These are phyloP conservation scores for Papilio aristodemus DNA, from an alignment of 1,140 invertebrate species.

Conservation along the genomic window DNA sequence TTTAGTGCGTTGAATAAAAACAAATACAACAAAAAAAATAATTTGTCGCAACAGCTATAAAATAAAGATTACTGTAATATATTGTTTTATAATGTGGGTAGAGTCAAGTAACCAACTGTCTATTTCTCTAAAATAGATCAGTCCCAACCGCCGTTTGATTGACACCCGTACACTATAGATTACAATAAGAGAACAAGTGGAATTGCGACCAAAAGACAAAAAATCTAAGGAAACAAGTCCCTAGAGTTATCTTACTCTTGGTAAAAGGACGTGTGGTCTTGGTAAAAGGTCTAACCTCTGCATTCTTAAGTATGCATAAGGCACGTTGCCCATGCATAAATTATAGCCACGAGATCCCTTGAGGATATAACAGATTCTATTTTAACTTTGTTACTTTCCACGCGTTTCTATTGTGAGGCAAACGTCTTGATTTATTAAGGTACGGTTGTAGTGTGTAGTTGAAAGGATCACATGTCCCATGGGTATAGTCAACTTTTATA, in stretches of 20 bases:
- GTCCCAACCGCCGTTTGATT: no score
- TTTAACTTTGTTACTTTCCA: conserved; percentile 5
- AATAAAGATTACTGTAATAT: no score
- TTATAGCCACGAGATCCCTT: not conserved
- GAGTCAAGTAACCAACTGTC: no score
- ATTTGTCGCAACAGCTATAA: no score
- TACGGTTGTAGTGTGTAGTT: not conserved
- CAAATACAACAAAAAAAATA: no score
- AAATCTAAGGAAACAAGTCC: not conserved
- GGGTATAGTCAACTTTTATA: conserved; percentile 1
- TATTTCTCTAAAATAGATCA: no score
- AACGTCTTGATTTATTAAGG: conserved; percentile 17
- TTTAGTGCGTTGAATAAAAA: no score
- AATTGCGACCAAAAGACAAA: not conserved
- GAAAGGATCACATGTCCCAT: not conserved
- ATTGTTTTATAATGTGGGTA: no score
- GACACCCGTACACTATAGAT: not conserved
- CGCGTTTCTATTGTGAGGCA: not conserved
- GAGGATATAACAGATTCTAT: conserved; percentile 5
- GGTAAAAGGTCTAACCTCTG: not conserved
- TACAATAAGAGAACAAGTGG: not conserved
- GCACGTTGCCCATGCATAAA: not conserved
- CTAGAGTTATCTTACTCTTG: not conserved
- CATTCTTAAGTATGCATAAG: not conserved
- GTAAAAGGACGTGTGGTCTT: not conserved